Percentiles rank a stretch among this genome's conserved stretches.
These are phyloP conservation scores for Cyclophora punctaria DNA, from an alignment of 2,888 invertebrate genomes.

Conservation along the genomic window DNA sequence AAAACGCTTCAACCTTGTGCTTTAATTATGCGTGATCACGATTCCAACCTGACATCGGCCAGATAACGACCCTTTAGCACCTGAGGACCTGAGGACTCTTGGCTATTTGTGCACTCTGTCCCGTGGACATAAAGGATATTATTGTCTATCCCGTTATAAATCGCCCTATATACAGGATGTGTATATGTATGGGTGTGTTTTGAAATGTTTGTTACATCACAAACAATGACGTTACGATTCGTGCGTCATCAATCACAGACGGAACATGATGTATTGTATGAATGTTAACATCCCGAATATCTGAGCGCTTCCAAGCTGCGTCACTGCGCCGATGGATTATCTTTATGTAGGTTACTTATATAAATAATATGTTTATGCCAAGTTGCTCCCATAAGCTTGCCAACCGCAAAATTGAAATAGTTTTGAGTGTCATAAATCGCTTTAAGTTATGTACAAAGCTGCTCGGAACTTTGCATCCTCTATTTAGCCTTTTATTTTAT, in stretches of 20 bases:
- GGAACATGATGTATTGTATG: conserved; percentile 38
- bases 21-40: conserved; percentile 23
- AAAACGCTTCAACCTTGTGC: conserved; percentile 8
- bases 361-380: too few relatives aligned
- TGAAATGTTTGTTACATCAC: conserved; percentile 20
- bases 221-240: conserved; percentile 37
- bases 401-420: too few relatives aligned
- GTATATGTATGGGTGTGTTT: not conserved
- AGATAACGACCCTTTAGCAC: conserved; percentile 11
- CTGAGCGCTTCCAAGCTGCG: conserved; percentile 12
- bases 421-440: too few relatives aligned
- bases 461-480: too few relatives aligned
- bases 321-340: conserved; percentile 5
- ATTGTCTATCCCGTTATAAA: not conserved
- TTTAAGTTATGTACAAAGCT: too few relatives aligned
- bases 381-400: too few relatives aligned
- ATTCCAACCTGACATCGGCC: conserved; percentile 15
- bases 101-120: conserved; percentile 1
- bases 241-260: conserved; percentile 33
- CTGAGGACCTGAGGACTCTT: conserved; percentile 3
- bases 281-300: conserved; percentile 25
- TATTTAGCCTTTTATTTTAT: too few relatives aligned
- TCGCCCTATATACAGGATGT: not conserved
- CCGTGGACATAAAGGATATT: conserved; percentile 2
- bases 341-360: not conserved